A percentile compares a stretch with the other conserved stretches of the same genome.
These are phyloP conservation scores for Pediacus dermestoides DNA, from an alignment of 2,888 invertebrate genomes.

Conservation along the genomic window DNA sequence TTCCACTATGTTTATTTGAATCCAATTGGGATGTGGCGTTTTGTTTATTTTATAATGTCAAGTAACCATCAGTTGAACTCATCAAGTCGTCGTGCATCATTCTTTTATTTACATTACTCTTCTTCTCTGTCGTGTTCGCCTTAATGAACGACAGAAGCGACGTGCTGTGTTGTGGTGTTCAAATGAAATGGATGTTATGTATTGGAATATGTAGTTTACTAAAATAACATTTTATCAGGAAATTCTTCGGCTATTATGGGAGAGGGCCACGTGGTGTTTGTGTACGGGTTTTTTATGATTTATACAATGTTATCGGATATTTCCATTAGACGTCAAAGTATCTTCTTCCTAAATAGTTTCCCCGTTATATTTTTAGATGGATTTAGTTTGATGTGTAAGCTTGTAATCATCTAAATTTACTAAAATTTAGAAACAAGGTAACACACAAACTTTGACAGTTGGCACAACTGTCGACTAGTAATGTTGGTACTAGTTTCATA, in stretches of 20 bases:
- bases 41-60: constrained; percentile 27
- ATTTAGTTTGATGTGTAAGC: too few species aligned
- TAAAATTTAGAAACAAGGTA: too few species aligned
- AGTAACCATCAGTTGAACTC: constrained; percentile 19
- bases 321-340: constrained; percentile 1
- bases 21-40: constrained; percentile 16
- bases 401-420: too few species aligned
- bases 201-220: constrained; percentile 1
- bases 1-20: constrained; percentile 7
- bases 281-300: not conserved
- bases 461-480: too few species aligned
- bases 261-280: not conserved
- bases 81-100: too few species aligned
- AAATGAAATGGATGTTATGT: too few species aligned
- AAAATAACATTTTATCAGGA: constrained; percentile 1
- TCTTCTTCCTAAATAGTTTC: too few species aligned
- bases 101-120: too few species aligned
- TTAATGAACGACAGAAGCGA: not conserved
- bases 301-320: constrained; percentile 2
- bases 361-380: too few species aligned
- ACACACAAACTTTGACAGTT: too few species aligned
- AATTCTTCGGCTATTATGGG: not conserved
- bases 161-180: constrained; percentile 1
- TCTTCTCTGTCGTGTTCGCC: not conserved
- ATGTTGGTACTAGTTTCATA: too few species aligned